phyloP scores from a whole-genome alignment of 2,888 invertebrate genomes.

The Nezara viridula region DNA sequence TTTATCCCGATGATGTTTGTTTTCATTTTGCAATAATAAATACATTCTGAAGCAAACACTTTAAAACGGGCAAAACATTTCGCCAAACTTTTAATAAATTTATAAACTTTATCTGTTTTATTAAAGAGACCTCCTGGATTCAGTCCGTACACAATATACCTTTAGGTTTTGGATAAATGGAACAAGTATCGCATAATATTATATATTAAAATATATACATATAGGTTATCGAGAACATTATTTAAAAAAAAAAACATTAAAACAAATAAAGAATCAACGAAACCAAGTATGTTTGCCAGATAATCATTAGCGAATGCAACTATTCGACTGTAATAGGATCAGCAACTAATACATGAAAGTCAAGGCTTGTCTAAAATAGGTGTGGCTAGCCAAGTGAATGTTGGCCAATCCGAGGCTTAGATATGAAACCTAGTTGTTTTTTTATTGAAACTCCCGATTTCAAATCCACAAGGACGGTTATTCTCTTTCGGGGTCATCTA shows the following conservation, averaged over 20 bases:
- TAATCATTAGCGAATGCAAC: background rate
- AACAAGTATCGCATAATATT: background rate
- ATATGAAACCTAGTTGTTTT: background rate
- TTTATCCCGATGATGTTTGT: background rate
- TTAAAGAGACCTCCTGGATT: background rate
- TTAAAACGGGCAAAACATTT: background rate
- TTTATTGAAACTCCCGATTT: background rate
- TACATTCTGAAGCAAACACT: background rate
- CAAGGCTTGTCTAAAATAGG: conserved; percentile 40
- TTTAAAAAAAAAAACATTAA: too few relatives aligned
- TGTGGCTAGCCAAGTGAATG: conserved; percentile 11
- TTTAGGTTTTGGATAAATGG: background rate
- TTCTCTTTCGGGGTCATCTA: conserved; percentile 9
- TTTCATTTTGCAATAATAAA: background rate
- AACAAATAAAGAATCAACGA: background rate
- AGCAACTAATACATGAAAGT: conserved; percentile 25
- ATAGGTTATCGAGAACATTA: too few relatives aligned
- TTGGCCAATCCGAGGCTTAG: background rate
- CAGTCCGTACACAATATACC: background rate
- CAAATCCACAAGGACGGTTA: background rate
- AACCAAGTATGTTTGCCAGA: background rate
- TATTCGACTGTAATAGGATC: background rate
- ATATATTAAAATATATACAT: background rate
- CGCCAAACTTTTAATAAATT: background rate
- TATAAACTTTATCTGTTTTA: background rate